Base-by-base conservation (phyloP, 1,140 invertebrate species). In the Samia ricini region DNA sequence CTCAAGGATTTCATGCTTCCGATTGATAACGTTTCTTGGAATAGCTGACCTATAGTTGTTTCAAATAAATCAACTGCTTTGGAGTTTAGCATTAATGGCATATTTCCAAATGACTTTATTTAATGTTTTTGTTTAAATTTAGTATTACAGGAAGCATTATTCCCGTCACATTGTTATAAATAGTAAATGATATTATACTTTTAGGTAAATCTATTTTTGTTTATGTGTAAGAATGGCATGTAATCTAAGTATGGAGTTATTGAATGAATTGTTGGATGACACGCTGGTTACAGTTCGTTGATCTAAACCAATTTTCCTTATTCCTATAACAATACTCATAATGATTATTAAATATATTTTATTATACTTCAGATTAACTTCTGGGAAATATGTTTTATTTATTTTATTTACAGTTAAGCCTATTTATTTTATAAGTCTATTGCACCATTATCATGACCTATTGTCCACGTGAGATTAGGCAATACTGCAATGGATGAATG, bases 1-100 rank as follows among this genome's bases (percentile, higher is more conserved):
- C 19, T 26, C 18, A 22, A 57, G 56, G 24, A 29, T 33, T 49
- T 49, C 26, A 52, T 29, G 50, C 49, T 64, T 63, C 10, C 4
- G 33, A 42, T 42, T 42, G 33, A 42, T 42, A 42, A 2, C 4
- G n/a, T 42, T 42, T 42, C 33, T 42, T 15, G 12, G 15, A 42
- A 42, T 42, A 42, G 33, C 33, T 10, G 15, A 42, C 33, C 12
- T 42, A n/a, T n/a, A 42, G 33, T 42, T 10, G 33, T 42, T 42
- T 12, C 33, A 12, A 42, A 42, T 42, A 42, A 42, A 42, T 15
- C 10, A n/a, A n/a, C n/a, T 42, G n/a, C 33, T 15, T 42, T 15
- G 33, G 33, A 15, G n/a, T 42, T 42, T 15, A 42, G 8, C 33
- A 1, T 1, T 42, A 42, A 15, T 42, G 33, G 33, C 33, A 12